Base-by-base conservation (phyloP, 2,888 invertebrate species). In the Unio delphinus region DNA sequence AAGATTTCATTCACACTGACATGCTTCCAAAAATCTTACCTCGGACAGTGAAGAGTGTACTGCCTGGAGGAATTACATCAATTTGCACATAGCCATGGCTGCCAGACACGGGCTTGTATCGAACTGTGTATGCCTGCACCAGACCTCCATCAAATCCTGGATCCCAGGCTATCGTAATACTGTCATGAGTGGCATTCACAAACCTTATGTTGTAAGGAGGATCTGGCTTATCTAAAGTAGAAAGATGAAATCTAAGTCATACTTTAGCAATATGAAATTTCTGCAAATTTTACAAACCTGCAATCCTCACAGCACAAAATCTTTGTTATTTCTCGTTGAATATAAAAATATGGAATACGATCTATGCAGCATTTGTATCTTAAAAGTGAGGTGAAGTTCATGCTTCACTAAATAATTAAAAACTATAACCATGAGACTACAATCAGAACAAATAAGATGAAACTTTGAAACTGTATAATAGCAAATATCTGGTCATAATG, bases 91-190 rank as follows among this genome's bases (percentile, higher is more conserved):
- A 89, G 0, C 85, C 83, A 45, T 78, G 74, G 7, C 72, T 68
- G 15, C 75, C 79, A 20, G 71, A 83, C 2, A 74, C 79, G 8
- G 79, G 76, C 63, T 94, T 91, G 87, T 93, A 96, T 81, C 96
- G 92, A 62, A 98, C 93, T 71, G 95, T 93, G 89, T 94, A 97
- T 69, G 94, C 93, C 4, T 96, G 95, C 63, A 92, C 92, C 70
- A 96, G 91, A 0, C 98, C 98, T 0, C 98, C 98, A 89, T 98
- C 95, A 88, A 98, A 98, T 0, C 97, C 97, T 0, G 96, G 95
- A 26, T 93, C 93, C 98, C 98, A 98, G 60, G 93, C 92, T 58
- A 98, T 90, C 0, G 94, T 90, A 6, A 96, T 95, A 0, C 95
- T 93, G 88, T 96, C 95, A 89, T 97, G 95, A 0, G 97, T 96